phyloP scores from a whole-genome alignment of 1,140 invertebrate species.

The Drosophila obscura region DNA sequence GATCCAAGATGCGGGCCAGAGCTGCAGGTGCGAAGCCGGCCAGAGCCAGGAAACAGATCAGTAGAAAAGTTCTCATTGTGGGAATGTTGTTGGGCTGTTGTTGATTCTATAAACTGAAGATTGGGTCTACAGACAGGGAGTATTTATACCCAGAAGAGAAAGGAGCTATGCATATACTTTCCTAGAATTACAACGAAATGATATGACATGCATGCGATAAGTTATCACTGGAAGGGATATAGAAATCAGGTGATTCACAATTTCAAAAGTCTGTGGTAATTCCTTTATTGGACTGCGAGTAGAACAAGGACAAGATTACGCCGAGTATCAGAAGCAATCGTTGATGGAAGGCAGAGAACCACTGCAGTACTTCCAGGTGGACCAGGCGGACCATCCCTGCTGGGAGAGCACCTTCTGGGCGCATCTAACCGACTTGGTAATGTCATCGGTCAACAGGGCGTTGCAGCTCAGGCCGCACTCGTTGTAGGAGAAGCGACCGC shows the following conservation, averaged over 20 bases:
- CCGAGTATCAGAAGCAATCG: constrained; percentile 51
- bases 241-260: too few species aligned
- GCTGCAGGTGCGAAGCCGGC: constrained; percentile 20
- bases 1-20: constrained; percentile 62
- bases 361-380: constrained; percentile 66
- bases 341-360: constrained; percentile 67
- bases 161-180: too few species aligned
- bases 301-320: too few species aligned
- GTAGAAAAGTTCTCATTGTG: constrained; percentile 52
- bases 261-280: too few species aligned
- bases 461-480: constrained; percentile 58
- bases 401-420: constrained; percentile 63
- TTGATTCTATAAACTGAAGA: neutral
- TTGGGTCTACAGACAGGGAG: neutral
- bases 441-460: constrained; percentile 58
- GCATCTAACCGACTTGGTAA: constrained; percentile 63
- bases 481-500: constrained; percentile 65
- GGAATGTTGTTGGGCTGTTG: neutral
- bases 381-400: constrained; percentile 75
- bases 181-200: too few species aligned
- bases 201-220: too few species aligned
- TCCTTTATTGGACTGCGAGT: too few species aligned
- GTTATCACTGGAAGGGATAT: too few species aligned
- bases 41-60: constrained; percentile 40
- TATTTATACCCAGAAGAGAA: constrained; percentile 20